Percentiles rank a stretch among this genome's conserved stretches.
These are phyloP conservation scores for Tragelaphus strepsiceros DNA, from an alignment of 2,113 vertebrate species.

Conservation along the genomic window DNA sequence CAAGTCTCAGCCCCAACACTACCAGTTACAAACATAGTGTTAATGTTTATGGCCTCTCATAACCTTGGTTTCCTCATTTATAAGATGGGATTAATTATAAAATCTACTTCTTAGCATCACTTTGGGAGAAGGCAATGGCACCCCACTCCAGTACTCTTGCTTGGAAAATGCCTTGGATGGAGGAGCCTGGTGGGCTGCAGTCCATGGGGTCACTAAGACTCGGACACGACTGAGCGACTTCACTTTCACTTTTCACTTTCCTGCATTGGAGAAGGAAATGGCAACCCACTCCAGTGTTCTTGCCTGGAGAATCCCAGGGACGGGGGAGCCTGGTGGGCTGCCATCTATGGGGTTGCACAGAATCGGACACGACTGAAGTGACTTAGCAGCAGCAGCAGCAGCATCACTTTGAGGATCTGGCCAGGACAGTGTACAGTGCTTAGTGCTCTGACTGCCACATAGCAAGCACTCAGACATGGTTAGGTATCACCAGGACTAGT, in stretches of 20 bases:
- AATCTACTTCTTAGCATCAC: not conserved
- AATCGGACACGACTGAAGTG: accelerated
- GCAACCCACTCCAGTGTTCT: too few relatives aligned
- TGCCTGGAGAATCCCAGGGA: too few relatives aligned
- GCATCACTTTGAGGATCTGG: not conserved
- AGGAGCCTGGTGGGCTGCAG: too few relatives aligned
- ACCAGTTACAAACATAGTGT: not conserved
- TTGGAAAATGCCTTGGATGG: too few relatives aligned
- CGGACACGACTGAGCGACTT: too few relatives aligned
- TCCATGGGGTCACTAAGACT: too few relatives aligned
- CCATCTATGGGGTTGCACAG: too few relatives aligned
- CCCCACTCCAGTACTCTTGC: too few relatives aligned
- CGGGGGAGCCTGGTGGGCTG: too few relatives aligned
- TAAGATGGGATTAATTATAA: not conserved
- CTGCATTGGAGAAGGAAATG: too few relatives aligned
- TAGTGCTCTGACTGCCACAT: not conserved
- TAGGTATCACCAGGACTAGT: not conserved
- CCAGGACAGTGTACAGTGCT: not conserved
- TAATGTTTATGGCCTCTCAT: not conserved
- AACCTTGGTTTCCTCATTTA: not conserved
- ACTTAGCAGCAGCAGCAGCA: too few relatives aligned
- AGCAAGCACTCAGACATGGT: not conserved
- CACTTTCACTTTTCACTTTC: too few relatives aligned
- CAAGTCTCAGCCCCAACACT: not conserved
- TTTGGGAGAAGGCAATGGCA: not conserved